Conservation (phyloP, 2,888 invertebrate species). For the Drosophila parthenogenetica region DNA sequence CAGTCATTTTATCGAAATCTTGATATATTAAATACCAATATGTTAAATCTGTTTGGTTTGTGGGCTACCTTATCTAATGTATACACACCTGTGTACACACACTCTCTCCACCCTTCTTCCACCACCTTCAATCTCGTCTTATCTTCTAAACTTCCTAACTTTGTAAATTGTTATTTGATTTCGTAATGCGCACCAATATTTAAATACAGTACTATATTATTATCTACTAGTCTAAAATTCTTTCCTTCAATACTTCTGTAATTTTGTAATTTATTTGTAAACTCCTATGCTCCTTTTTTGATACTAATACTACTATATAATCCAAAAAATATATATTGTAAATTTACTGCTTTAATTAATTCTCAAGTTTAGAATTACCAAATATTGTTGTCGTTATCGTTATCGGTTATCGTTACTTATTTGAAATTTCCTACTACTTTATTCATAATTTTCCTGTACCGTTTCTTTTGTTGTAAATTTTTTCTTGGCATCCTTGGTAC, state of each 20-base stretch:
- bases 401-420: slow-evolving; percentile 44
- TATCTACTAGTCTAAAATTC: slow-evolving; percentile 35
- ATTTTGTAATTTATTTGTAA: slow-evolving; percentile 48
- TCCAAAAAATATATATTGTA: slow-evolving; percentile 49
- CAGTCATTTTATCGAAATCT: slow-evolving; percentile 44
- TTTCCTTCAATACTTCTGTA: slow-evolving; percentile 27
- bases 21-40: slow-evolving; percentile 84
- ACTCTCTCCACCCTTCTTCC: slow-evolving; percentile 20
- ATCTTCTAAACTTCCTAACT: slow-evolving; percentile 35
- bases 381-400: slow-evolving; percentile 10
- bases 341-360: slow-evolving; percentile 57
- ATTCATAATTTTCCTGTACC: slow-evolving; percentile 31
- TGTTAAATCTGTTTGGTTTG: slow-evolving; percentile 79
- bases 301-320: slow-evolving; percentile 41
- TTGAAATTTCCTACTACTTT: slow-evolving; percentile 2
- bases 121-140: neutral
- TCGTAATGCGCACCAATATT: slow-evolving; percentile 53
- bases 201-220: neutral
- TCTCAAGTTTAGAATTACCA: slow-evolving; percentile 46
- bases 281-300: slow-evolving; percentile 36
- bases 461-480: slow-evolving; percentile 35
- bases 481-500: slow-evolving; percentile 18
- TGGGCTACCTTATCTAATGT: slow-evolving; percentile 48
- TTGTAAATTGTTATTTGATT: slow-evolving; percentile 59
- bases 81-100: neutral